Evolutionary conservation across 2,113 vertebrate species (phyloP), one percentile per base, ranked within the genome.

Genomic region (Felis chaus): DNA sequence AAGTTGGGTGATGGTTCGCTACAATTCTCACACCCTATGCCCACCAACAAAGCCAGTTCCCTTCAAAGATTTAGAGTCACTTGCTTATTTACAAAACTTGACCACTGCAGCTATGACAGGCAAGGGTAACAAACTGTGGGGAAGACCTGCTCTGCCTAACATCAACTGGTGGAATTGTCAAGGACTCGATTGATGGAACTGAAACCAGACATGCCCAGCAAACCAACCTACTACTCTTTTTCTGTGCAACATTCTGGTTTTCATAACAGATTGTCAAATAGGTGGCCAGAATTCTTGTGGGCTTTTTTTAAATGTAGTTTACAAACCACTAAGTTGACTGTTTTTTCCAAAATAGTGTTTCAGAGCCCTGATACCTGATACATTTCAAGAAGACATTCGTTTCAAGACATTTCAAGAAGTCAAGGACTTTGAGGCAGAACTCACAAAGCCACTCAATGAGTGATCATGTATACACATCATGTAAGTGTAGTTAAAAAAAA

Each of bases 361-460:
- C 74, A 97, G 89, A 82, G 15, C 19, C 73, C 53, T 93, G 4
- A 83, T 79, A 78, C 95, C 97, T 85, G 92, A 50, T 45, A 68
- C 65, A 89, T 88, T 93, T 96, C 74, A 57, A 97, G 41, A 65
- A 85, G 1, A 45, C 45, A 45, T 45, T 45, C 45, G 9, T 45
- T 45, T 45, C 45, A 45, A 45, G 45, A 9, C 65, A 89, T 88
- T 93, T 96, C 74, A 57, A 97, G 41, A 65, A 85, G 1, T 45
- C 16, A 88, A 87, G 91, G 48, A 95, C 0, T 78, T 68, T 13
- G 39, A 79, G 36, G 73, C 45, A 97, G 96, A 96, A 91, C 27
- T 48, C 31, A 61, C 50, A 53, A 91, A 55, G 55, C 10, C 63
- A 66, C 4, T 29, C 50, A 50, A 50, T 74, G 7, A 41, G 48